Evolutionary conservation across 1,140 invertebrate species (phyloP), one percentile per base, ranked within the genome.

Genomic region (Scaptomyza hsui): DNA sequence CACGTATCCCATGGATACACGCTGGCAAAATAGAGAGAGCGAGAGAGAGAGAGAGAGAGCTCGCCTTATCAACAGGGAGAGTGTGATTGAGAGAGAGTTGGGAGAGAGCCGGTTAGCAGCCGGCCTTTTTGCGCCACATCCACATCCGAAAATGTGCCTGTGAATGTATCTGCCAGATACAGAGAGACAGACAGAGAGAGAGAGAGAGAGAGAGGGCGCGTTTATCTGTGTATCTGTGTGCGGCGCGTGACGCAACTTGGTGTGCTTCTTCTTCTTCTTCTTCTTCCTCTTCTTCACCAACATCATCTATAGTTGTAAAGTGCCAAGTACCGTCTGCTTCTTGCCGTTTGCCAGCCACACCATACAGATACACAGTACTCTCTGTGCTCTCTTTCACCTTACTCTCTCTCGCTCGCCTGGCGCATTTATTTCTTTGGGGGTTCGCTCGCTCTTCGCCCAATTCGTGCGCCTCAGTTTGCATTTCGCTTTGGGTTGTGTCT

Each of bases 401-500:
- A n/a, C 26, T 15, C 21, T 18, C 10, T 12, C 32, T 12, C 42
- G 15, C 37, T 37, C 19, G 10, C 26, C 12, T 13, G 48, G 41
- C 42, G 15, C 49, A 47, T 63, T 59, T 41, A 44, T 52, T 64
- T 56, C 21, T 42, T n/a, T 26, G 29, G 57, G 76, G 81, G 81
- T 77, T 81, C 70, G 77, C 41, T 13, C 35, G 73, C 81, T 85
- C 81, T 85, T 83, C 68, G 61, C 59, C 56, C 59, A 55, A 82
- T 70, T 57, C 44, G 39, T 64, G 61, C 32, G 72, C 52, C 79
- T 83, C 81, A 90, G 88, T 90, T 90, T 85, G 88, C 74, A 72
- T 90, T 90, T 90, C 77, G 89, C 82, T 90, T 90, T 90, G 88
- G 88, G 82, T 90, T 85, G 89, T 89, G 75, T 77, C 82, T 90